Evolutionary conservation across 1,140 invertebrate genomes (phyloP).

Genomic region (Philopotamus ludificatus): DNA sequence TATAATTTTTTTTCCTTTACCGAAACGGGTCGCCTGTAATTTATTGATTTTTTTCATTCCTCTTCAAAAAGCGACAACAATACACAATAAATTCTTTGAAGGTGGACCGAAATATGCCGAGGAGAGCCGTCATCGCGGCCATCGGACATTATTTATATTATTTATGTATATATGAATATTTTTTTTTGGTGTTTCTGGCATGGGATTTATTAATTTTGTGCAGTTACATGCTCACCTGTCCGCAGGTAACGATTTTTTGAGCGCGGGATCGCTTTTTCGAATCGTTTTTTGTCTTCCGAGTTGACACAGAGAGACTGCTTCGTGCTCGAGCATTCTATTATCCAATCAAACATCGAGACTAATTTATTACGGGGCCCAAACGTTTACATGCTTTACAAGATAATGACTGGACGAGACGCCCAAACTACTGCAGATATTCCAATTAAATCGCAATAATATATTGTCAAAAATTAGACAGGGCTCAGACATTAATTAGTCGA

Average conservation of each 20-base stretch:
- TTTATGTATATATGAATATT: constrained; percentile 9
- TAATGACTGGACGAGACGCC: too few species aligned
- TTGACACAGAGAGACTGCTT: too few species aligned
- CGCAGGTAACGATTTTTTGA: constrained; percentile 5
- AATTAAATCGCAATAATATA: not conserved
- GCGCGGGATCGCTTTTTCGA: too few species aligned
- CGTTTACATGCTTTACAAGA: too few species aligned
- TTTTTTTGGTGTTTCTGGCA: constrained; percentile 3
- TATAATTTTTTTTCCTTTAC: constrained; percentile 16
- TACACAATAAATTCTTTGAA: constrained; percentile 28
- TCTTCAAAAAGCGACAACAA: constrained; percentile 27
- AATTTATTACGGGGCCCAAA: too few species aligned
- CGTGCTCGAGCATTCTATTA: too few species aligned
- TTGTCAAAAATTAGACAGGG: not conserved
- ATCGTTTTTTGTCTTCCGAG: too few species aligned
- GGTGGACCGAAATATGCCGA: constrained; percentile 23
- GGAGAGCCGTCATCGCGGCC: constrained; percentile 20
- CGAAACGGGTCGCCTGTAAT: constrained; percentile 23
- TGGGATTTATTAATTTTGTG: constrained; percentile 28
- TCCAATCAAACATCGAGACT: too few species aligned
- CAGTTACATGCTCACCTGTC: constrained; percentile 23
- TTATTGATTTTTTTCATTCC: constrained; percentile 25
- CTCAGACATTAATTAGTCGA: not conserved
- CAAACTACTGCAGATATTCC: too few species aligned
- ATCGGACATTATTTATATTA: constrained; percentile 25